Evolutionary conservation across 2,888 invertebrate species (phyloP).

Genomic region (Luffia ferchaultella): DNA sequence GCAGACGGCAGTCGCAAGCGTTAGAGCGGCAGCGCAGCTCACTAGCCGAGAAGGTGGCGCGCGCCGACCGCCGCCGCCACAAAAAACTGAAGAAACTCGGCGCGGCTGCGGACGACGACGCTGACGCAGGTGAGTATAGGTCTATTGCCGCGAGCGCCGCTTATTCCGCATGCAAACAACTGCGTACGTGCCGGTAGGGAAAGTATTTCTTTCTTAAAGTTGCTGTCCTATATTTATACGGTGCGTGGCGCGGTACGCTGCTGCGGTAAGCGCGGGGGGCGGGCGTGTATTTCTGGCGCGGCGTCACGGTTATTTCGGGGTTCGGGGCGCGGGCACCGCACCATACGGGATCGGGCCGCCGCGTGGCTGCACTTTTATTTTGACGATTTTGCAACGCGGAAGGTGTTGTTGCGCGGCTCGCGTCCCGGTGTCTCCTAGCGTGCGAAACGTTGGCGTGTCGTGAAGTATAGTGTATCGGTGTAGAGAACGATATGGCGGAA

Average conservation of each 20-base stretch:
- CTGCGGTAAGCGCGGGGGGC: background rate
- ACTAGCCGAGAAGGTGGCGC: conserved; percentile 76
- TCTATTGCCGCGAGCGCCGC: conserved; percentile 17
- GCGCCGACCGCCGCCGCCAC: conserved; percentile 76
- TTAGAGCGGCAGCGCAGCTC: conserved; percentile 74
- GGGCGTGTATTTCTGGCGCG: background rate
- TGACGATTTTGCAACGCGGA: background rate
- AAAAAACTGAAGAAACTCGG: conserved; percentile 72
- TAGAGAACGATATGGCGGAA: conserved; percentile 48
- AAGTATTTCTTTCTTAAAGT: no score
- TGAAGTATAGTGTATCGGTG: conserved; percentile 23
- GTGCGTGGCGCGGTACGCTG: background rate
- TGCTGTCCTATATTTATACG: background rate
- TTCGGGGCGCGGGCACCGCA: background rate
- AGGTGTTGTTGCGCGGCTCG: background rate
- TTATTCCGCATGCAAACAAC: no score
- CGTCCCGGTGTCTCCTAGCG: background rate
- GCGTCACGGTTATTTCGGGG: background rate
- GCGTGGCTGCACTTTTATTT: background rate
- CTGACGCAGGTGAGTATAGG: conserved; percentile 20
- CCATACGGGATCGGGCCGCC: background rate
- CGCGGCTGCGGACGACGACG: conserved; percentile 21
- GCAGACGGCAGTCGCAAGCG: conserved; percentile 68
- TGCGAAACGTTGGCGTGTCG: background rate
- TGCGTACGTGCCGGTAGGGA: no score